Base-by-base conservation (phyloP, 2,888 invertebrate genomes). In the Apamea epomidion region DNA sequence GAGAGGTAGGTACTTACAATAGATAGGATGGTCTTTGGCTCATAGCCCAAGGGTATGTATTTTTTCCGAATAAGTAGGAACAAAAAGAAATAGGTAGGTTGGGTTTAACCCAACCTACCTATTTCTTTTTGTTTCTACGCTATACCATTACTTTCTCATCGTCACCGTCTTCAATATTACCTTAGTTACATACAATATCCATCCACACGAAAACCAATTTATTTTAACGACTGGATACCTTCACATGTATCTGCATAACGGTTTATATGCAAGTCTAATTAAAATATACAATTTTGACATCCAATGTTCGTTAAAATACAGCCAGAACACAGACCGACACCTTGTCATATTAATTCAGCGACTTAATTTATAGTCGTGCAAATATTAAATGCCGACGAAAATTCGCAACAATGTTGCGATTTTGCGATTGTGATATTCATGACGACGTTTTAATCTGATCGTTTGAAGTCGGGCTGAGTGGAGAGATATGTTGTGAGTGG, bases 341-440 rank as follows among this genome's bases (percentile, higher is more conserved):
- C 90, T 83, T 92, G 94, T 93, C 94, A 92, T 92, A 92, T 94
- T 94, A 93, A 94, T 93, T 92, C 90, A 90, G 90, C 84, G 80
- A 85, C 69, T 89, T 92, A 94, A 95, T 95, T 94, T 95, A 95
- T 92, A 81, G 91, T 89, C 83, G 82, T 76, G 86, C 87, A 90
- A 91, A 92, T 92, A 92, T 90, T 83, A 89, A 90, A 85, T 84
- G 87, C 88, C 86, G 91, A 90, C 89, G 87, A 90, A 91, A 91
- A 83, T 82, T 88, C 82, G 88, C 91, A 91, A 95, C 94, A 93
- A 86, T 92, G 94, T 95, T 93, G 93, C 92, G 88, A 93, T 93
- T 92, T 94, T 93, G 93, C 91, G 88, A 94, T 94, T 92, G 88
- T 93, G 91, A 91, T 92, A 92, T 93, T 90, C 90, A 89, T 89